Evolutionary conservation across 2,888 invertebrate species (phyloP).

Genomic region (Cataglyphis livida): DNA sequence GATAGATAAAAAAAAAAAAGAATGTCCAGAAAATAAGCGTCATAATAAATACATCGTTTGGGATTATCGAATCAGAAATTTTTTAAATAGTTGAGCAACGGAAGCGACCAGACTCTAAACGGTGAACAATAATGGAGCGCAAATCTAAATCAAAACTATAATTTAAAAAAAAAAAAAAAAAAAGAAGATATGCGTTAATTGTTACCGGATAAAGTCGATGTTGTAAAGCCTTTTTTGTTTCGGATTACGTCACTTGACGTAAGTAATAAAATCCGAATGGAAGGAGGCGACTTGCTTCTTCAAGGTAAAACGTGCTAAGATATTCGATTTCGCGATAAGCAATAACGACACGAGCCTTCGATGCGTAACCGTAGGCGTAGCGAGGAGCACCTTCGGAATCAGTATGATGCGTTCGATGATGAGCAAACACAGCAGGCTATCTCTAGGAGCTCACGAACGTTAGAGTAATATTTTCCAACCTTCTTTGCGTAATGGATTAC

Average conservation of each 20-base stretch:
- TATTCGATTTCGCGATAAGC: conserved; percentile 54
- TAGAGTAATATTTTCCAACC: conserved; percentile 33
- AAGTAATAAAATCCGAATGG: conserved; percentile 43
- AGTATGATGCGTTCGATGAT: conserved; percentile 41
- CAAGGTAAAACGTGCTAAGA: conserved; percentile 53
- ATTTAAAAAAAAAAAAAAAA: conserved; percentile 1
- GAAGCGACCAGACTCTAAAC: background rate
- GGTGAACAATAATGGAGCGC: conserved; percentile 2
- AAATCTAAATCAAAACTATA: background rate
- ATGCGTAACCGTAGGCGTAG: conserved; percentile 54
- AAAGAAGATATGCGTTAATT: conserved; percentile 1
- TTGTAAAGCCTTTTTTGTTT: conserved; percentile 39
- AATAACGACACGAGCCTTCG: conserved; percentile 42
- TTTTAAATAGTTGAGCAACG: background rate
- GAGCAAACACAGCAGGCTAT: conserved; percentile 42
- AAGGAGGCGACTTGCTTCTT: conserved; percentile 37
- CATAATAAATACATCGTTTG: conserved; percentile 4
- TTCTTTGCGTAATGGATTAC: conserved; percentile 28
- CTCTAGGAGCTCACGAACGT: conserved; percentile 30
- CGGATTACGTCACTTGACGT: conserved; percentile 35
- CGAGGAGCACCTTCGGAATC: conserved; percentile 38
- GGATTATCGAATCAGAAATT: background rate
- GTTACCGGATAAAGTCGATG: conserved; percentile 5
- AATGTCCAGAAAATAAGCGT: background rate
- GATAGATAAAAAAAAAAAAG: background rate